phyloP scores from a whole-genome alignment of 2,888 invertebrate genomes.

The Gymnosoma rotundatum region DNA sequence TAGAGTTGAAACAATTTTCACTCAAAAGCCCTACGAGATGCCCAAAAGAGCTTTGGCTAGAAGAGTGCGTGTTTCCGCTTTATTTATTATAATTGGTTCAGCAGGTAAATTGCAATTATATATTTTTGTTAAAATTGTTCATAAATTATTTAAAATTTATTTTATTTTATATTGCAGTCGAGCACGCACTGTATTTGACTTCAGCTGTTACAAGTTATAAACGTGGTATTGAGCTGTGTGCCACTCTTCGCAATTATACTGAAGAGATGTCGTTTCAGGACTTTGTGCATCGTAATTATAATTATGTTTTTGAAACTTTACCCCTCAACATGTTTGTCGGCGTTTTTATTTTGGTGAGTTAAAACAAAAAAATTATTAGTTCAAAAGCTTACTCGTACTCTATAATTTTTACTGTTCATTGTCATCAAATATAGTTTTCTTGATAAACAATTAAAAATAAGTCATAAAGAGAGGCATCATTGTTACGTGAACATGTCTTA shows the following conservation, averaged over 20 bases:
- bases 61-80: conserved; percentile 76
- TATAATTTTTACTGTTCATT: too few species aligned
- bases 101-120: conserved; percentile 67
- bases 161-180: conserved; percentile 72
- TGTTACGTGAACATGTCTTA: too few species aligned
- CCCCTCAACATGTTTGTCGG: conserved; percentile 73
- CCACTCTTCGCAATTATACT: conserved; percentile 69
- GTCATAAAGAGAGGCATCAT: too few species aligned
- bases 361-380: neutral
- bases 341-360: conserved; percentile 74
- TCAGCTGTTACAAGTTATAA: conserved; percentile 74
- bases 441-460: too few species aligned
- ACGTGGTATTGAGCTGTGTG: conserved; percentile 72
- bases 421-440: too few species aligned
- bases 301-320: conserved; percentile 75
- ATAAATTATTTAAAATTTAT: too few species aligned
- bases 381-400: too few species aligned
- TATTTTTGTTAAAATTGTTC: neutral
- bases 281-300: conserved; percentile 74
- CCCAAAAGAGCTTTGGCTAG: conserved; percentile 73
- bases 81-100: conserved; percentile 75
- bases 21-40: conserved; percentile 76
- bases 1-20: conserved; percentile 77
- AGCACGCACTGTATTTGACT: conserved; percentile 76
- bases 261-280: conserved; percentile 71